These are phyloP conservation scores for Scaptomyza parva DNA, from an alignment of 2,888 invertebrate genomes.

Conservation along the genomic window DNA sequence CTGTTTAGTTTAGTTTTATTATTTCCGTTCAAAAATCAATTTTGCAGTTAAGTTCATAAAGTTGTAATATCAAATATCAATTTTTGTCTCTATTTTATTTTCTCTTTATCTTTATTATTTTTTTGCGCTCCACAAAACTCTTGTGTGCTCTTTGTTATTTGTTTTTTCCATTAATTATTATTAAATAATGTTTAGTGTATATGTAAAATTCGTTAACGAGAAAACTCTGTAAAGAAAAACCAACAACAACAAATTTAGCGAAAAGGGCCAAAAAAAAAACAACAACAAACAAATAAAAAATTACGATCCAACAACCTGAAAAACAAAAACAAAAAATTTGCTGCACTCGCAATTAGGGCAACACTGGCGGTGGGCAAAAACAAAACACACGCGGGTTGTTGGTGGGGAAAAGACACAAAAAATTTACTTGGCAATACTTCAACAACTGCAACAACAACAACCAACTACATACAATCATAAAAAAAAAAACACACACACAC, in stretches of 20 bases:
- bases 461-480: slow-evolving; percentile 68
- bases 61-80: slow-evolving; percentile 67
- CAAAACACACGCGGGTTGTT: slow-evolving; percentile 28
- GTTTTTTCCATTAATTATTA: slow-evolving; percentile 78
- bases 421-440: slow-evolving; percentile 74
- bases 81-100: slow-evolving; percentile 53
- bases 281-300: slow-evolving; percentile 44
- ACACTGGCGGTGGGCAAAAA: slow-evolving; percentile 29
- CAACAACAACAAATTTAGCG: slow-evolving; percentile 68
- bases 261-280: slow-evolving; percentile 67
- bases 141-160: slow-evolving; percentile 75
- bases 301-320: slow-evolving; percentile 35
- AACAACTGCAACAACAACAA: slow-evolving; percentile 57
- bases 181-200: slow-evolving; percentile 80
- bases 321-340: slow-evolving; percentile 8
- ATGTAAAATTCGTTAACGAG: slow-evolving; percentile 78
- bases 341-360: slow-evolving; percentile 39
- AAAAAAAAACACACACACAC: slow-evolving; percentile 54
- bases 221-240: slow-evolving; percentile 65
- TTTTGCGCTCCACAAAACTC: slow-evolving; percentile 73
- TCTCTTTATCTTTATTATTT: slow-evolving; percentile 57
- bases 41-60: slow-evolving; percentile 77
- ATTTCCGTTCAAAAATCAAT: slow-evolving; percentile 70
- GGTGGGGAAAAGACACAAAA: slow-evolving; percentile 37
- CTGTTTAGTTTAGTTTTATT: slow-evolving; percentile 72